These are phyloP conservation scores for Adineta ricciae DNA, from an alignment of 2,888 invertebrate genomes.

Conservation along the genomic window DNA sequence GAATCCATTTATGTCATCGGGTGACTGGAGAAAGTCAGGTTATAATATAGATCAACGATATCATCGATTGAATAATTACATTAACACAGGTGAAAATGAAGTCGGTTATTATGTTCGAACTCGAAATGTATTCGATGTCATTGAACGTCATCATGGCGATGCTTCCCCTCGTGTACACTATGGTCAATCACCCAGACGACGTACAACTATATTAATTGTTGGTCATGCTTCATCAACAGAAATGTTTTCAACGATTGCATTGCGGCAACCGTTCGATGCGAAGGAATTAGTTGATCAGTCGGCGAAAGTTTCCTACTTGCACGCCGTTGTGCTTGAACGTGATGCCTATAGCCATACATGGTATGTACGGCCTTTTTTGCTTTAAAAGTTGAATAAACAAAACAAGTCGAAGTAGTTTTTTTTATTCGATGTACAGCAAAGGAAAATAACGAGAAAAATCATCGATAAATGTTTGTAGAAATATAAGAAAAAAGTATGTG, in stretches of 20 bases:
- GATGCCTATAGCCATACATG: not conserved
- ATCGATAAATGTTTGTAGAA: not conserved
- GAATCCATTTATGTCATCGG: conserved; percentile 53
- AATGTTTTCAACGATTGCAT: conserved; percentile 57
- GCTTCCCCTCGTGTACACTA: not conserved
- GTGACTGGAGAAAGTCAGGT: conserved; percentile 51
- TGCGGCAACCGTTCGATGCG: not conserved
- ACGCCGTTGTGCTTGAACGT: not conserved
- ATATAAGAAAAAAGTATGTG: not conserved
- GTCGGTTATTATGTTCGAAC: not conserved
- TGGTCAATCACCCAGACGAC: not conserved
- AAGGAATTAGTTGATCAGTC: not conserved
- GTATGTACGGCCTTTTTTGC: not conserved
- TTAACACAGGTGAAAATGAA: not conserved
- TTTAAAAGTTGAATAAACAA: not conserved
- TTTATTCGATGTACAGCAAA: no score
- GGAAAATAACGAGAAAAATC: not conserved
- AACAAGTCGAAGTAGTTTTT: no score
- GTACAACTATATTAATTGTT: conserved; percentile 61
- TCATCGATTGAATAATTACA: not conserved
- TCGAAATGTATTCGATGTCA: not conserved
- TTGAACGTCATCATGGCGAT: conserved; percentile 56
- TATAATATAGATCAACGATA: conserved; percentile 5
- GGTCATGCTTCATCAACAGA: conserved; percentile 84
- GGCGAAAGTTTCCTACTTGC: not conserved